These are phyloP conservation scores for Ruditapes philippinarum DNA, from an alignment of 1,140 invertebrate genomes.

Conservation along the genomic window DNA sequence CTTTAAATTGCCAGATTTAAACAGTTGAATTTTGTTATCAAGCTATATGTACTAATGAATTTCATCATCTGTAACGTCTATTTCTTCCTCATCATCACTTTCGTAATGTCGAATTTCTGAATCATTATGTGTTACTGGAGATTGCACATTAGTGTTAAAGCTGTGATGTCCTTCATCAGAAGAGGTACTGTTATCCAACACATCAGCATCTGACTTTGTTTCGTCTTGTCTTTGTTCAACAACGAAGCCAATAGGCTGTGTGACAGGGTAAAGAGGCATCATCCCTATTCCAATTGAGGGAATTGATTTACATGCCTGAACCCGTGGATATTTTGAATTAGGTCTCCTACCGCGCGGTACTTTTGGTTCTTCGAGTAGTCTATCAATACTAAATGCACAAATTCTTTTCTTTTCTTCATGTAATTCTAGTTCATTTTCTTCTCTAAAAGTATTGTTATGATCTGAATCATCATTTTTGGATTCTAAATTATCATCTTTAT, in stretches of 20 bases:
- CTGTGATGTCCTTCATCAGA: conserved; percentile 38
- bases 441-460: neutral
- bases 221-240: conserved; percentile 77
- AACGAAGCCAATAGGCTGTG: conserved; percentile 86
- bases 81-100: conserved; percentile 49
- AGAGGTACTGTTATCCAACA: conserved; percentile 42
- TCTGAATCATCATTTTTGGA: conserved; percentile 16
- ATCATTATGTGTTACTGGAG: neutral
- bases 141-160: conserved; percentile 45
- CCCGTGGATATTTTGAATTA: conserved; percentile 87
- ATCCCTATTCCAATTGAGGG: conserved; percentile 81
- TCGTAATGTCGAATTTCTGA: conserved; percentile 9
- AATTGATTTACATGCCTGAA: conserved; percentile 87
- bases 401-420: conserved; percentile 55
- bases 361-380: conserved; percentile 75
- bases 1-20: too few species aligned
- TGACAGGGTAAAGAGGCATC: conserved; percentile 86
- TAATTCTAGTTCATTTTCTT: conserved; percentile 30
- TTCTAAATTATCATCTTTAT: conserved; percentile 36
- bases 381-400: conserved; percentile 77
- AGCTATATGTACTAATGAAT: too few species aligned
- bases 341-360: conserved; percentile 78
- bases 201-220: conserved; percentile 41
- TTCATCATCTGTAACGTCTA: conserved; percentile 64
- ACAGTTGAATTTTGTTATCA: too few species aligned